Evolutionary conservation across 2,888 invertebrate genomes (phyloP), one percentile per base, ranked within the genome.

Genomic region (Athalia circularis): DNA sequence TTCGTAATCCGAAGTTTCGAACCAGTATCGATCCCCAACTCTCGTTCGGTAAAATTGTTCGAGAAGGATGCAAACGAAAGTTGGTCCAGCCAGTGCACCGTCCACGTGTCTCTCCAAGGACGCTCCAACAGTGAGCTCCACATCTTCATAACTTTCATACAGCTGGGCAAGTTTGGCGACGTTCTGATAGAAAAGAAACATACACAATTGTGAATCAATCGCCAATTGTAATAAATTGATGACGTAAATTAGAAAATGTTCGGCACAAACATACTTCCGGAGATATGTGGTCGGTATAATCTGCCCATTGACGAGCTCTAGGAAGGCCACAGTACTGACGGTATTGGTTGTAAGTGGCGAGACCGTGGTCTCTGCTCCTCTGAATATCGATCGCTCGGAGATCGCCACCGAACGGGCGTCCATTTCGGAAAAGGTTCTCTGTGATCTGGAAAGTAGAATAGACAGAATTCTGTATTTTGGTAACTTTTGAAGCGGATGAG

Each of bases 31-130:
- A 90, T 98, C 98, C 0, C 96, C 97, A 7, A 94, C 95, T 84
- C 97, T 93, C 0, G 97, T 95, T 81, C 96, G 93, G 87, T 94
- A 95, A 91, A 98, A 98, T 91, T 98, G 97, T 87, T 96, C 96
- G 0, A 95, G 95, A 4, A 98, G 91, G 82, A 98, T 95, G 87
- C 97, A 97, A 3, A 96, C 92, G 92, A 95, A 97, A 0, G 97
- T 97, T 0, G 97, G 97, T 0, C 98, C 98, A 0, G 95, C 93
- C 67, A 95, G 92, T 0, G 97, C 94, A 0, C 95, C 96, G 0
- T 94, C 93, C 0, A 96, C 94, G 79, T 95, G 94, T 0, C 91
- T 90, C 90, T 98, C 98, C 74, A 97, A 88, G 0, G 96, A 94
- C 0, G 95, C 97, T 0, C 95, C 98, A 6, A 97, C 95, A 11